Base-by-base conservation (phyloP, 2,797 vertebrate species). In the Uromys caudimaculatus region DNA sequence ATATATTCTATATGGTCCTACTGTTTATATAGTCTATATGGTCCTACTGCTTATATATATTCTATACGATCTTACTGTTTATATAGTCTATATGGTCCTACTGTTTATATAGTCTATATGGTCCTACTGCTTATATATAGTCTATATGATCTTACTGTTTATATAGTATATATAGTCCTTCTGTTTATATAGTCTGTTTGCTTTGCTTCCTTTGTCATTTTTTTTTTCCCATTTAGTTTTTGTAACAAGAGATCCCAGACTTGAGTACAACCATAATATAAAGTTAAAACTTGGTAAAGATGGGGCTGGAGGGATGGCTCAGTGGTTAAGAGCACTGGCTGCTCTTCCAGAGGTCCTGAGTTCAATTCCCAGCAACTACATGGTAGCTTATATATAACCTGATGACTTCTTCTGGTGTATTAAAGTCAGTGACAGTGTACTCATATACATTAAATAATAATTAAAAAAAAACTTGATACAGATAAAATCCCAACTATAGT, bases 221-320 rank as follows among this genome's bases (percentile, higher is more conserved):
- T 41, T 92, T 4, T 79, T 50, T 44, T 86, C 9, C 5, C 16
- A 44, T 52, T 23, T 52, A 69, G 67, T 16, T 52, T 93, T 94
- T 94, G 86, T 92, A 89, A 64, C 16, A 76, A 76, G 67, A 88
- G 27, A 91, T 90, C 71, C 35, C 69, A 90, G 89, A 92, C 14
- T 69, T 54, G 35, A 47, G 13, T 56, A 79, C 35, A 95, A 2
- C 78, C 89, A 71, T 50, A 89, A 83, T 77, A 73, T 88, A 38
- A 81, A 90, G 62, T 79, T 86, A 64, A 44, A 67, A 52, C 38
- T 90, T 47, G 54, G 24, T n/a, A 67, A 67, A 29, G 62, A 64
- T 64, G 29, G 16, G 35, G 35, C 67, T 67, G 64, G 64, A 67
- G 32, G 16, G 32, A 17, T 67, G 32, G 32, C 35, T 69, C 35